Conservation (phyloP, 1,140 invertebrate species). For the Odontomachus brunneus region DNA sequence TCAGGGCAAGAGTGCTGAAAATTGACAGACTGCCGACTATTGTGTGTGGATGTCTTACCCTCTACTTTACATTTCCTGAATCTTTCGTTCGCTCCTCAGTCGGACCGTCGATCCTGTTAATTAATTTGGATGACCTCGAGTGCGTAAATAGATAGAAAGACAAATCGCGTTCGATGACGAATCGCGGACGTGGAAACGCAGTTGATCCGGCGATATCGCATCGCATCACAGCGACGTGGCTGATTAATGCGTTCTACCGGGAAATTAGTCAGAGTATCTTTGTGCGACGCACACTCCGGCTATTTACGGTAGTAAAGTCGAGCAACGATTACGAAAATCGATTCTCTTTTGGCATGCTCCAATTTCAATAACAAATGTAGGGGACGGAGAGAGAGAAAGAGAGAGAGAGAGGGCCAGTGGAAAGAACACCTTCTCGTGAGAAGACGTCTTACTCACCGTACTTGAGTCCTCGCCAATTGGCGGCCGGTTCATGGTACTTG, state of each 20-base stretch:
- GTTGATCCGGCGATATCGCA: constrained; percentile 7
- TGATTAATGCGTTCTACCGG: constrained; percentile 48
- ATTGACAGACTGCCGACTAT: no score
- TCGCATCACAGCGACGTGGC: constrained; percentile 16
- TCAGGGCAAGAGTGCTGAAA: no score
- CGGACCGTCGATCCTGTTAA: constrained; percentile 6
- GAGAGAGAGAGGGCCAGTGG: no score
- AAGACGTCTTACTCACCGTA: constrained; percentile 78
- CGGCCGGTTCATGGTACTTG: constrained; percentile 76
- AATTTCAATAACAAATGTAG: no score
- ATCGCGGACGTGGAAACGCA: constrained; percentile 43
- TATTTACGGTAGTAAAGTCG: not conserved
- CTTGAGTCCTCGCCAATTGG: constrained; percentile 78
- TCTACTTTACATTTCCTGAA: no score
- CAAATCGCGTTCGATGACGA: constrained; percentile 20
- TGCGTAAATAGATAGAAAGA: not conserved
- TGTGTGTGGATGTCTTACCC: no score
- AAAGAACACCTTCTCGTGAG: no score
- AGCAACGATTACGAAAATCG: constrained; percentile 14
- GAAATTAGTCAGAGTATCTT: constrained; percentile 38
- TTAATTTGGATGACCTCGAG: constrained; percentile 25
- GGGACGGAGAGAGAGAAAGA: no score
- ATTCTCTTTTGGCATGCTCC: not conserved
- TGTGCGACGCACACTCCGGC: no score
- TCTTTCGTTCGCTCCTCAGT: no score